A percentile compares a stretch with the other conserved stretches of the same genome.
phyloP scores from a whole-genome alignment of 2,797 vertebrate genomes.

The Poeciliopsis paucimaculata region DNA sequence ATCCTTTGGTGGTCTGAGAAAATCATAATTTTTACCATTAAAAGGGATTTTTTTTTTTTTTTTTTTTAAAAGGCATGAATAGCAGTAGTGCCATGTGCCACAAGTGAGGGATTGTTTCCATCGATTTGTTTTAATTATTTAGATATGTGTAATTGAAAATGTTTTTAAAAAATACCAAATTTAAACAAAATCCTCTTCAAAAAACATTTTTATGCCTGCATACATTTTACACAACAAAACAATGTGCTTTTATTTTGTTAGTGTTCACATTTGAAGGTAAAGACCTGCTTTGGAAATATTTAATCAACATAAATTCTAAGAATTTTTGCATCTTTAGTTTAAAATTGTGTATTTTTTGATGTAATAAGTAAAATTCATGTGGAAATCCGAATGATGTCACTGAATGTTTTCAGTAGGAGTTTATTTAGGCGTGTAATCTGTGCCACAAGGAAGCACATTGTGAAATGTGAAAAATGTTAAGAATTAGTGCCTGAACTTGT shows the following conservation, averaged over 20 bases:
- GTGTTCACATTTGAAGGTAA: background rate
- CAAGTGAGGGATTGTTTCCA: background rate
- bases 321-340: background rate
- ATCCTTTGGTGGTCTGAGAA: background rate
- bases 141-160: background rate
- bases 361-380: background rate
- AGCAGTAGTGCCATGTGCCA: no score
- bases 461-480: slow-evolving; percentile 1
- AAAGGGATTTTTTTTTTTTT: no score
- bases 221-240: background rate
- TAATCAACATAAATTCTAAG: background rate
- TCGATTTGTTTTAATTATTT: background rate
- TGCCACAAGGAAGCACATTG: background rate
- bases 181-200: background rate
- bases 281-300: background rate
- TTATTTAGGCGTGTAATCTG: background rate
- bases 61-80: background rate
- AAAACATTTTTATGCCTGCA: background rate
- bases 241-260: background rate
- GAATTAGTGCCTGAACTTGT: background rate
- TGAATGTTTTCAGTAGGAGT: background rate
- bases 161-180: background rate
- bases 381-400: background rate
- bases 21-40: background rate
- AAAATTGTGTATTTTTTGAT: background rate